A percentile compares a stretch with the other conserved stretches of the same genome.
Conservation (phyloP, 2,113 vertebrate species). For the Pseudopipra pipra region DNA sequence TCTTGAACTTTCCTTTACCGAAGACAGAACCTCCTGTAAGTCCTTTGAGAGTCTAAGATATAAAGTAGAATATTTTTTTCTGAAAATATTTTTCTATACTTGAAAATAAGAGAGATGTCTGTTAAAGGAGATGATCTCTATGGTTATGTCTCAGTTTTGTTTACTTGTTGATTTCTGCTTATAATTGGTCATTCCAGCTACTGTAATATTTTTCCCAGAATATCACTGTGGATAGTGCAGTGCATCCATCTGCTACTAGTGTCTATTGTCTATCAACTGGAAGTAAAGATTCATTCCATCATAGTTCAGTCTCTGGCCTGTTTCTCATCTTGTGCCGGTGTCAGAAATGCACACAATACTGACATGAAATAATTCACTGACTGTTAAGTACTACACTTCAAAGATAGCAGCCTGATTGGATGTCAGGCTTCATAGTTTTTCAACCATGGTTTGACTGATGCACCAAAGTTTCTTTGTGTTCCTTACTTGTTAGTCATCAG, state of each 20-base stretch:
- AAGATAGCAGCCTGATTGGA: neutral
- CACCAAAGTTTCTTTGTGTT: neutral
- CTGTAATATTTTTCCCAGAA: neutral
- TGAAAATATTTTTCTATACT: neutral
- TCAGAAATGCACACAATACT: neutral
- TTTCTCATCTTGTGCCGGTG: neutral
- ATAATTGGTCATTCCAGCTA: neutral
- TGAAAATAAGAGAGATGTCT: neutral
- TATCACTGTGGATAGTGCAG: neutral
- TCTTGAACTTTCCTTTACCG: neutral
- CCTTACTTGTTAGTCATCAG: neutral
- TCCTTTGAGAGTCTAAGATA: neutral
- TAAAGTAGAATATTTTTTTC: neutral
- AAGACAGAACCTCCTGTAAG: neutral
- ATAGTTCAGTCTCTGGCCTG: neutral
- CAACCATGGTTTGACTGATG: neutral
- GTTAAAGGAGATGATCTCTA: neutral
- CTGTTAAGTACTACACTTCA: neutral
- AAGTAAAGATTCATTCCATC: neutral
- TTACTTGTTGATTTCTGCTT: neutral
- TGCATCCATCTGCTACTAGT: neutral
- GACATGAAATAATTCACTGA: slow-evolving; percentile 12
- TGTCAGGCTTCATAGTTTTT: neutral
- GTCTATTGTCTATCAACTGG: neutral
- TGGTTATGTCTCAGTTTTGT: neutral